A percentile compares a stretch with the other conserved stretches of the same genome.
phyloP scores from a whole-genome alignment of 2,888 invertebrate genomes.

The Nudaria mundana region DNA sequence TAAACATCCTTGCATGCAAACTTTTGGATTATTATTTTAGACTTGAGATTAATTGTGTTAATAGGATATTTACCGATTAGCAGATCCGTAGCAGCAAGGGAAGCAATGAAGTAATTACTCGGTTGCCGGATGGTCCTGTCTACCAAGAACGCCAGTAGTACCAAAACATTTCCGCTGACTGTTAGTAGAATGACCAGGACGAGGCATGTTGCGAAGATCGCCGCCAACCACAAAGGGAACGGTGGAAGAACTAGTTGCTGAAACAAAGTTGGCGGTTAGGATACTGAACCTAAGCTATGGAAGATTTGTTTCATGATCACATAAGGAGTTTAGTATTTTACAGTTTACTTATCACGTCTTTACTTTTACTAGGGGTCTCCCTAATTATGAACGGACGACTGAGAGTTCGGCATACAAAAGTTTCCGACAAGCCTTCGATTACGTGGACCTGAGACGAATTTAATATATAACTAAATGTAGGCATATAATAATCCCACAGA shows the following conservation, averaged over 20 bases:
- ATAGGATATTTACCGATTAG: slow-evolving; percentile 88
- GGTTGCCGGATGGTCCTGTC: slow-evolving; percentile 97
- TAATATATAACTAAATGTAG: too few species aligned
- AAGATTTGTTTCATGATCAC: too few species aligned
- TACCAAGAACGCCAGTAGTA: slow-evolving; percentile 96
- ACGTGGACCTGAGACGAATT: too few species aligned
- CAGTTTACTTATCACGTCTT: too few species aligned
- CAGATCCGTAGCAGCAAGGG: slow-evolving; percentile 97
- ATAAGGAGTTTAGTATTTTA: too few species aligned
- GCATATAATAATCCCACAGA: too few species aligned
- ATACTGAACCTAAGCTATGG: too few species aligned
- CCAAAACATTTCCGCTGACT: slow-evolving; percentile 97
- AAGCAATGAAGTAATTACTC: slow-evolving; percentile 99
- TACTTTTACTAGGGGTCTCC: too few species aligned
- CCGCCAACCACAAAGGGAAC: slow-evolving; percentile 94
- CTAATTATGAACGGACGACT: too few species aligned
- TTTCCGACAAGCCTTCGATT: too few species aligned
- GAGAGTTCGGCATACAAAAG: too few species aligned
- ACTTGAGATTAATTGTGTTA: neutral
- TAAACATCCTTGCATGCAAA: too few species aligned
- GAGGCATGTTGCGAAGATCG: slow-evolving; percentile 92
- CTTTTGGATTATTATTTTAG: neutral
- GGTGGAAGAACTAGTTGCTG: slow-evolving; percentile 87
- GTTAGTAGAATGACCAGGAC: slow-evolving; percentile 95
- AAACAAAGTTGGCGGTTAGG: slow-evolving; percentile 6